These are phyloP conservation scores for Macroramphosus scolopax DNA, from an alignment of 2,797 vertebrate genomes.

Conservation along the genomic window DNA sequence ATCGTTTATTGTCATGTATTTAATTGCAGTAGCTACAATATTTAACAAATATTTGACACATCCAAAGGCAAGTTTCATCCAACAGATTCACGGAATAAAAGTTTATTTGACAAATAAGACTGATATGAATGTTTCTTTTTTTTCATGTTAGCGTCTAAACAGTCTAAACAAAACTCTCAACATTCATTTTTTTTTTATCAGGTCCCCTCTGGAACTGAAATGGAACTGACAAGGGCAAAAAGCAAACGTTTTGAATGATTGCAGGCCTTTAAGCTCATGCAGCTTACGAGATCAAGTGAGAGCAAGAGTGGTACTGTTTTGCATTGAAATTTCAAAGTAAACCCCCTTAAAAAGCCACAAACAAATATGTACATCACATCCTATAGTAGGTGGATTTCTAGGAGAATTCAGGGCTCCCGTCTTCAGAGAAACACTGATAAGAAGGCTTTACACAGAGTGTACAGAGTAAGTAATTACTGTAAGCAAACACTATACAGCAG, in stretches of 20 bases:
- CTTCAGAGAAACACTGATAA: conserved; percentile 45
- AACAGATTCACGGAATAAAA: conserved; percentile 56
- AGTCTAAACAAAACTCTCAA: no score
- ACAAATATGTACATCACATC: conserved; percentile 66
- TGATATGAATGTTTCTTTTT: conserved; percentile 55
- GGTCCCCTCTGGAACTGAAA: conserved; percentile 42
- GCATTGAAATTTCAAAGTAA: conserved; percentile 42
- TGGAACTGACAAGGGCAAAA: conserved; percentile 68
- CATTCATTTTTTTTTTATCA: conserved; percentile 48
- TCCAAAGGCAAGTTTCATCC: conserved; percentile 68
- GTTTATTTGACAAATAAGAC: conserved; percentile 62
- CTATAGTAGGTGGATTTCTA: conserved; percentile 26
- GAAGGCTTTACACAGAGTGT: conserved; percentile 54
- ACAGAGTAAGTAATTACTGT: conserved; percentile 49
- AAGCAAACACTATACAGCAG: conserved; percentile 71
- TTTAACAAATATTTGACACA: conserved; percentile 72
- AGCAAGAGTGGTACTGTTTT: conserved; percentile 56
- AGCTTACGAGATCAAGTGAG: conserved; percentile 56
- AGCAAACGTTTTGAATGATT: conserved; percentile 59
- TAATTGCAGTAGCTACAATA: conserved; percentile 74
- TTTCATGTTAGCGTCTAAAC: conserved; percentile 62
- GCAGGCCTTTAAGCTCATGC: conserved; percentile 76
- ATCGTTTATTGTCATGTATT: conserved; percentile 67
- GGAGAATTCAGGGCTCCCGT: conserved; percentile 30
- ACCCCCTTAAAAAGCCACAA: conserved; percentile 49